Percentiles rank a stretch among this genome's conserved stretches.
Conservation (phyloP, 2,888 invertebrate genomes). For the Thysanoteuthis rhombus region DNA sequence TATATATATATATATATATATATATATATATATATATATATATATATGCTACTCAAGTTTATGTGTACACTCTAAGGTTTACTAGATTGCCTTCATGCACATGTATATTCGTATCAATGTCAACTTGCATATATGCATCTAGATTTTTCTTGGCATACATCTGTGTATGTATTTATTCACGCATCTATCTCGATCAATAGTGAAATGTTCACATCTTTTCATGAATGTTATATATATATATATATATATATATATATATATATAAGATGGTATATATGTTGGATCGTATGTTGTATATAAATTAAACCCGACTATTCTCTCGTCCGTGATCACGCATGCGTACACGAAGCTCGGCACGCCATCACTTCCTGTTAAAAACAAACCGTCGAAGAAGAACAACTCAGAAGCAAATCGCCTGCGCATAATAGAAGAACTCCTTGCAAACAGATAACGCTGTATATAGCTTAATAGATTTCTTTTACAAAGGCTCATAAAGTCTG, state of each 20-base stretch:
- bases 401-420: neutral
- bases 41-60: too few relatives aligned
- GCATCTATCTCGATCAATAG: neutral
- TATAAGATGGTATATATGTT: too few relatives aligned
- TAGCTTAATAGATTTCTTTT: neutral
- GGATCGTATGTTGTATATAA: neutral
- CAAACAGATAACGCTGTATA: neutral
- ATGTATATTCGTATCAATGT: too few relatives aligned
- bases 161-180: neutral
- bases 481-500: neutral
- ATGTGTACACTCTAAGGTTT: too few relatives aligned
- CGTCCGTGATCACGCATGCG: neutral
- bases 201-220: neutral
- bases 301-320: neutral
- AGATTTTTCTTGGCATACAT: neutral
- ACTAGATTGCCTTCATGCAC: too few relatives aligned
- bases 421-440: neutral
- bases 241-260: neutral
- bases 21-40: too few relatives aligned
- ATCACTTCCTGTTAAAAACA: neutral
- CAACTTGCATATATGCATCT: neutral
- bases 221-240: neutral
- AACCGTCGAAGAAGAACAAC: neutral
- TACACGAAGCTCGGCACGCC: neutral
- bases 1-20: too few relatives aligned